Evolutionary conservation across 1,140 invertebrate species (phyloP).

Genomic region (Plectrocnemia conspersa): DNA sequence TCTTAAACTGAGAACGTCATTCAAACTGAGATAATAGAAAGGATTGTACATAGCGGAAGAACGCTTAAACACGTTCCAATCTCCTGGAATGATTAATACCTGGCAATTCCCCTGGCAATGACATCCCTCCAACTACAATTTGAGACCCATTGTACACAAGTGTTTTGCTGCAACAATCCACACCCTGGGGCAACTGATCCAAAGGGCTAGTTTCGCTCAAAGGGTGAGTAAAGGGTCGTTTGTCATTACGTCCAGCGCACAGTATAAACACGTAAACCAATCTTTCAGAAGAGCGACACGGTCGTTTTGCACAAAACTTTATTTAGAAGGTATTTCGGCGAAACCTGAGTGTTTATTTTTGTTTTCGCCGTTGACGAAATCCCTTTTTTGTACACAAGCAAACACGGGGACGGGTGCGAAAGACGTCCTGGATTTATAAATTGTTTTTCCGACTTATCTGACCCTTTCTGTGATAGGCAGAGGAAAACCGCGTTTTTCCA

Average conservation of each 20-base stretch:
- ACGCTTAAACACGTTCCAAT: neutral
- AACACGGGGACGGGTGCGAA: too few relatives aligned
- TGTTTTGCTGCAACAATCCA: slow-evolving; percentile 10
- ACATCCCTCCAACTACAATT: neutral
- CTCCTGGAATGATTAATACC: neutral
- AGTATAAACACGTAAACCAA: neutral
- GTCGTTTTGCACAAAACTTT: neutral
- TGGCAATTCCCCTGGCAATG: neutral
- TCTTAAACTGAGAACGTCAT: neutral
- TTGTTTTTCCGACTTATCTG: too few relatives aligned
- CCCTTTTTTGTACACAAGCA: neutral
- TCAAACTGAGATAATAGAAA: neutral
- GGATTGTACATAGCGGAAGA: neutral
- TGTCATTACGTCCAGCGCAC: slow-evolving; percentile 4
- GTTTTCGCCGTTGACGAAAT: neutral
- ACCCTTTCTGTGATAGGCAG: too few relatives aligned
- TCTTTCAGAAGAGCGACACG: neutral
- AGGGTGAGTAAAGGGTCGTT: slow-evolving; percentile 1
- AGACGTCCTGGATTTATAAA: neutral
- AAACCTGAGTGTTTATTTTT: neutral
- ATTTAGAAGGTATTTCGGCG: neutral
- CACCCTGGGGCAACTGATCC: slow-evolving; percentile 10
- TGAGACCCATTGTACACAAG: slow-evolving; percentile 2
- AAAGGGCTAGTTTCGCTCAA: slow-evolving; percentile 5
- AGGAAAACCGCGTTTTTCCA: too few relatives aligned